These are phyloP conservation scores for Tragelaphus imberbis DNA, from an alignment of 2,113 vertebrate genomes.

Conservation along the genomic window DNA sequence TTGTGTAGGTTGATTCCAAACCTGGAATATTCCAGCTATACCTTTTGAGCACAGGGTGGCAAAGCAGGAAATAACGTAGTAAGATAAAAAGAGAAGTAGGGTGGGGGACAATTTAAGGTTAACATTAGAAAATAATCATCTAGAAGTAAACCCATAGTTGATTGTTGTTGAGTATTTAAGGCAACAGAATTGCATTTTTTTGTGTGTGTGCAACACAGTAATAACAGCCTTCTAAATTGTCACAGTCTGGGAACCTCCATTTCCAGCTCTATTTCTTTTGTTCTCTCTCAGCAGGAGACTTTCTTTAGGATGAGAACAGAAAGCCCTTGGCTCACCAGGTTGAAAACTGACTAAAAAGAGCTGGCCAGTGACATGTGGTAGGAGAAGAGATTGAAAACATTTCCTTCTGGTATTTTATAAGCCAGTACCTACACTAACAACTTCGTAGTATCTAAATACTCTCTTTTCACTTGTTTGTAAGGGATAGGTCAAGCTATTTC, in stretches of 20 bases:
- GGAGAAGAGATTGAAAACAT: background rate
- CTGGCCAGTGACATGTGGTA: background rate
- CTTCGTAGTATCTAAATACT: background rate
- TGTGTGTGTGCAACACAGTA: background rate
- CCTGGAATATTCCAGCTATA: background rate
- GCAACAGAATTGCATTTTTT: slow-evolving; percentile 13
- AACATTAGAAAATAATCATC: slow-evolving; percentile 26
- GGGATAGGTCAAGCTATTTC: background rate
- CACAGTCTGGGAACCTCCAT: slow-evolving; percentile 12
- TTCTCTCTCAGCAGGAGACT: background rate
- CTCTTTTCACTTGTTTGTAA: background rate
- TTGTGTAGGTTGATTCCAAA: slow-evolving; percentile 36
- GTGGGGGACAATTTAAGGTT: background rate
- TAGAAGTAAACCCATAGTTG: background rate
- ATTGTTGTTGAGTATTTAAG: background rate
- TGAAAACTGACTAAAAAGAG: background rate
- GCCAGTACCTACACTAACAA: background rate
- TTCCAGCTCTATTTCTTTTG: slow-evolving; percentile 8
- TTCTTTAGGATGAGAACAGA: background rate
- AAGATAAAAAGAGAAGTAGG: background rate
- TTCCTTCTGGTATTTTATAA: background rate
- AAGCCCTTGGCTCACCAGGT: background rate
- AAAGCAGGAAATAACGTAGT: background rate
- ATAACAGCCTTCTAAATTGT: slow-evolving; percentile 39
- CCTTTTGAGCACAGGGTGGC: background rate